These are phyloP conservation scores for Drosophila azteca DNA, from an alignment of 1,140 invertebrate genomes.

Conservation along the genomic window DNA sequence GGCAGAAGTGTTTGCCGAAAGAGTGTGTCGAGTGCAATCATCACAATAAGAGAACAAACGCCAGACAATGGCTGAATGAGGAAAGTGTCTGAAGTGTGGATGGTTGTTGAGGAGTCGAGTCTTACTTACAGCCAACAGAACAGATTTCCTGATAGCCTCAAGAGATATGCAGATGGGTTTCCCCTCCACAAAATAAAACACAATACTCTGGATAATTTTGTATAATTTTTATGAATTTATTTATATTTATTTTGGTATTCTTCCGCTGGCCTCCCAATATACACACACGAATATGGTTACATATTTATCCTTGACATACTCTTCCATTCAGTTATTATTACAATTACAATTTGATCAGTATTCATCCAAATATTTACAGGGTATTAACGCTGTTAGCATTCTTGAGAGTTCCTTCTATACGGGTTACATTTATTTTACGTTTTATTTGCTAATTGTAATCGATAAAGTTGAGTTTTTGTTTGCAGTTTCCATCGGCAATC, in stretches of 20 bases:
- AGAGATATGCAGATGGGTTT: background rate
- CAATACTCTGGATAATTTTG: background rate
- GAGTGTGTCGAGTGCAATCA: slow-evolving; percentile 73
- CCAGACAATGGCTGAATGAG: slow-evolving; percentile 37
- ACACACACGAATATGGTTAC: slow-evolving; percentile 57
- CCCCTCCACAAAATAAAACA: background rate
- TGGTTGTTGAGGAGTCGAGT: slow-evolving; percentile 45
- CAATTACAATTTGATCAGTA: slow-evolving; percentile 56
- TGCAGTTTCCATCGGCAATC: slow-evolving; percentile 52
- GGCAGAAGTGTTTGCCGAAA: slow-evolving; percentile 61
- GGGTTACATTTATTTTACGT: slow-evolving; percentile 54
- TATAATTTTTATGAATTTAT: slow-evolving; percentile 53
- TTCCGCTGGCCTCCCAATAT: slow-evolving; percentile 57
- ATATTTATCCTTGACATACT: slow-evolving; percentile 48
- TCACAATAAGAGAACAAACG: slow-evolving; percentile 53
- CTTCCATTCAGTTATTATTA: slow-evolving; percentile 38
- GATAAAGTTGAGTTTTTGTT: slow-evolving; percentile 49
- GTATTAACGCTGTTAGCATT: slow-evolving; percentile 16
- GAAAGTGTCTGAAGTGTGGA: slow-evolving; percentile 59
- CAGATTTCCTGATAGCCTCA: slow-evolving; percentile 26
- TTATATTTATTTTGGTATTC: slow-evolving; percentile 43
- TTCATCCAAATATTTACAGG: slow-evolving; percentile 73
- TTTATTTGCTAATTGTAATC: slow-evolving; percentile 47
- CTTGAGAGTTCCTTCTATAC: slow-evolving; percentile 36
- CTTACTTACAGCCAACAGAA: slow-evolving; percentile 33